phyloP scores from a whole-genome alignment of 2,888 invertebrate species.

The Leptinotarsa peninsularis region DNA sequence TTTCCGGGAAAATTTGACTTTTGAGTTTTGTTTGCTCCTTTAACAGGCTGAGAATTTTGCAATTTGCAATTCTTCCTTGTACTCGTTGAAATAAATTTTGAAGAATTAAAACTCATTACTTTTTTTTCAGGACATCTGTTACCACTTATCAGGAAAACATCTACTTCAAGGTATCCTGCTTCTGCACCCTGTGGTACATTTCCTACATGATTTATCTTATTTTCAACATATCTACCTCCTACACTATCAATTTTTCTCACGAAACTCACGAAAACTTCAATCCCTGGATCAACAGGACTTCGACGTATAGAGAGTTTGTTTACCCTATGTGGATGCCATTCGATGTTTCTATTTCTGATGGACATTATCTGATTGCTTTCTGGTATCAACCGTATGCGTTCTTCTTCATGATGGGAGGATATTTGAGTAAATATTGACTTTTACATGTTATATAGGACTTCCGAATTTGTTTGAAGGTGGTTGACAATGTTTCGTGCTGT shows the following conservation, averaged over 20 bases:
- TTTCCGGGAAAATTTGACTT: too few species aligned
- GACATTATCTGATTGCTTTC: conserved; percentile 36
- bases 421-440: conserved; percentile 28
- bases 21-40: too few species aligned
- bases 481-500: too few species aligned
- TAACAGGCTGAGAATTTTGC: too few species aligned
- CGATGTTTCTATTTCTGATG: conserved; percentile 41
- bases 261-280: conserved; percentile 35
- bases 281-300: conserved; percentile 30
- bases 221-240: conserved; percentile 5
- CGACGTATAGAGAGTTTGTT: conserved; percentile 35
- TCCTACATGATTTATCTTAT: conserved; percentile 5
- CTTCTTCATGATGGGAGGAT: conserved; percentile 30
- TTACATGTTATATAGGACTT: too few species aligned
- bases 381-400: conserved; percentile 35
- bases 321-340: conserved; percentile 41
- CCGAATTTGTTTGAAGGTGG: too few species aligned
- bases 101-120: too few species aligned
- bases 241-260: conserved; percentile 20
- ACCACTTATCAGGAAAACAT: conserved; percentile 3
- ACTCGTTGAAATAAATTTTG: too few species aligned
- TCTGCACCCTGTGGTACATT: neutral
- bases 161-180: neutral
- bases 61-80: too few species aligned
- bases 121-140: conserved; percentile 7